phyloP scores from a whole-genome alignment of 2,113 vertebrate species.

The Carlito syrichta region DNA sequence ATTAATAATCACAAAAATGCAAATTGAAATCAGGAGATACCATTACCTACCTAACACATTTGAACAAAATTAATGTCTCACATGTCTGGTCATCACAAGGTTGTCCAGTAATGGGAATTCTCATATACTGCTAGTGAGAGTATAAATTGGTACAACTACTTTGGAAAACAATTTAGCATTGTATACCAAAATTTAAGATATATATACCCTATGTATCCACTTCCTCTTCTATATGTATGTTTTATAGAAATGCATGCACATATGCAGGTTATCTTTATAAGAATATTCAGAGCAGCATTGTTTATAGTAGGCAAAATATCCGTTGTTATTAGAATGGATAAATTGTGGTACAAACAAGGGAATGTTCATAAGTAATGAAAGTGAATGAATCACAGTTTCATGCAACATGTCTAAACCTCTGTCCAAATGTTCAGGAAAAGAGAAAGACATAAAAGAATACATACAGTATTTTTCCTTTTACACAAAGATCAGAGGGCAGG shows the following conservation, averaged over 20 bases:
- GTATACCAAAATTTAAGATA: neutral
- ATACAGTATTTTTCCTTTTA: neutral
- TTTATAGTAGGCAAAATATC: neutral
- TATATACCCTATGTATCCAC: neutral
- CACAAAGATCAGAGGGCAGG: neutral
- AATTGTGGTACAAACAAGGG: neutral
- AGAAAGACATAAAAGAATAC: neutral
- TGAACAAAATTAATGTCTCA: neutral
- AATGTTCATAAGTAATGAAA: neutral
- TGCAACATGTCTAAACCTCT: neutral
- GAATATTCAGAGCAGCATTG: neutral
- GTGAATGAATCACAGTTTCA: neutral
- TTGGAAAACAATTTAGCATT: neutral
- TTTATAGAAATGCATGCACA: neutral
- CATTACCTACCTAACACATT: neutral
- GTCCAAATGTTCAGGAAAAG: neutral
- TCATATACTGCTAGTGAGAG: neutral
- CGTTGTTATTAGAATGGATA: neutral
- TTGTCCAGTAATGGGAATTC: neutral
- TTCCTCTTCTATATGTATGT: neutral
- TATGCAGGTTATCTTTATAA: neutral
- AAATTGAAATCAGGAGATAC: neutral
- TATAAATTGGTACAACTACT: neutral
- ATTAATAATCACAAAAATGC: neutral
- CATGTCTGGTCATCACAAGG: neutral